Conservation (phyloP, 2,113 vertebrate genomes). For the Mobula birostris region DNA sequence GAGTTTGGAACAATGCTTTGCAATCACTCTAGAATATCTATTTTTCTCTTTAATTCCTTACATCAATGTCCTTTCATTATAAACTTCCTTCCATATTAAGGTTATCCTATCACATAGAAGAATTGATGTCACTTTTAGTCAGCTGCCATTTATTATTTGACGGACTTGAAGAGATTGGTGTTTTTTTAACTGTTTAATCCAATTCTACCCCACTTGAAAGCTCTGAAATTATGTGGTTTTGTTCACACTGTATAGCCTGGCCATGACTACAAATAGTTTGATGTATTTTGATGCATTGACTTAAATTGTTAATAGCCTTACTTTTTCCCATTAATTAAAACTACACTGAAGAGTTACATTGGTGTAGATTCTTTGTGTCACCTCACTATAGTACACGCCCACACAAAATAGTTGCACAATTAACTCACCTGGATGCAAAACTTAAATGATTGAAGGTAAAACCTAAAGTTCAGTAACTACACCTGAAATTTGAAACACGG, state of each 20-base stretch:
- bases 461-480: background rate
- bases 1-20: background rate
- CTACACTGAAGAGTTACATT: background rate
- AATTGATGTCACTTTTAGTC: background rate
- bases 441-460: background rate
- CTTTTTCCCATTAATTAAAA: too few relatives aligned
- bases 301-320: background rate
- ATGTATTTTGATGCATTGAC: background rate
- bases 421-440: background rate
- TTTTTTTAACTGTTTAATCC: background rate
- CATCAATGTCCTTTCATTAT: background rate
- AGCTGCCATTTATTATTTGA: background rate
- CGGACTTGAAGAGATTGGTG: background rate
- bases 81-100: conserved; percentile 6
- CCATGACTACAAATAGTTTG: background rate
- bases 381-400: background rate
- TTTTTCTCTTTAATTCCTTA: background rate
- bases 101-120: background rate
- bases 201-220: background rate
- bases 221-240: background rate
- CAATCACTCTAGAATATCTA: background rate
- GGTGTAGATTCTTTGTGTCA: background rate
- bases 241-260: background rate
- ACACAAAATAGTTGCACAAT: background rate
- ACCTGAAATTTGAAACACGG: background rate